Evolutionary conservation across 2,113 vertebrate genomes (phyloP).

Genomic region (Bungarus multicinctus): DNA sequence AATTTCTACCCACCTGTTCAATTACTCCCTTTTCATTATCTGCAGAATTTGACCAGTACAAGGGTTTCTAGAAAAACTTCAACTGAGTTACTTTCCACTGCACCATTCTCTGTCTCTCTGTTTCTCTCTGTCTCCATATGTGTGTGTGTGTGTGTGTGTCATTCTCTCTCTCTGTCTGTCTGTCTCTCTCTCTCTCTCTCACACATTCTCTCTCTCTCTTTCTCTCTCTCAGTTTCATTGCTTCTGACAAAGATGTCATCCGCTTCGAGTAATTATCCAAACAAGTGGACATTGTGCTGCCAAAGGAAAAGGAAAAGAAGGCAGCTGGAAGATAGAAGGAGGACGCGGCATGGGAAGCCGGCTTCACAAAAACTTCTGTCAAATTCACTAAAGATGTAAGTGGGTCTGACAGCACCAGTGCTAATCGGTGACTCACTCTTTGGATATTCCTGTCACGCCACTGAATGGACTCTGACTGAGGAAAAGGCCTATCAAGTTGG

Average conservation of each 20-base stretch:
- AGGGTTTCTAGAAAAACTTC: no score
- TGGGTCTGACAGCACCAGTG: slow-evolving; percentile 25
- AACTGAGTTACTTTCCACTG: no score
- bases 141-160: no score
- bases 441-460: slow-evolving; percentile 17
- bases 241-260: slow-evolving; percentile 7
- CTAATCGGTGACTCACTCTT: slow-evolving; percentile 34
- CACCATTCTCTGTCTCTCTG: background rate
- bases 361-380: background rate
- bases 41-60: background rate
- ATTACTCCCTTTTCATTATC: background rate
- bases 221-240: background rate
- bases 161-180: no score
- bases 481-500: background rate
- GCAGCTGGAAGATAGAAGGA: background rate
- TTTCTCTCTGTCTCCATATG: no score
- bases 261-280: slow-evolving; percentile 4
- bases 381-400: slow-evolving; percentile 24
- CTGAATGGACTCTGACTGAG: background rate
- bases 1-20: background rate
- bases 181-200: background rate
- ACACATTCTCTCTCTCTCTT: background rate
- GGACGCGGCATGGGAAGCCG: background rate
- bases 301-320: background rate
- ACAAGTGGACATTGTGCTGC: background rate